Evolutionary conservation across 2,113 vertebrate species (phyloP).

Genomic region (Halichoeres trimaculatus): DNA sequence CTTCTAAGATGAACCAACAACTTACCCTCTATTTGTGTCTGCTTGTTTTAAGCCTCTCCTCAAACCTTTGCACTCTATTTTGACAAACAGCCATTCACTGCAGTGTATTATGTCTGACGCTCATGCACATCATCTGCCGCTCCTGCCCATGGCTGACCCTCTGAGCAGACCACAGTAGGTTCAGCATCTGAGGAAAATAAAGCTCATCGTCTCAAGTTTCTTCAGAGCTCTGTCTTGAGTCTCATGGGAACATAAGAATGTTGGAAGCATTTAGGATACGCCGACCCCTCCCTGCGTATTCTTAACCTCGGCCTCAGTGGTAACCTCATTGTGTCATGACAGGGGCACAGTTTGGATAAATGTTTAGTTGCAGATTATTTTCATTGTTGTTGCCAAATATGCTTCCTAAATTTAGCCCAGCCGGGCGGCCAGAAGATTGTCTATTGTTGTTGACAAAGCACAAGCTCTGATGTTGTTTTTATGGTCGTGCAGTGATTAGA

Average conservation of each 20-base stretch:
- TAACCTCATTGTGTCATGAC: conserved; percentile 39
- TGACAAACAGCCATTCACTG: too few relatives aligned
- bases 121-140: neutral
- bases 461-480: accelerated
- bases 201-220: conserved; percentile 43
- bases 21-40: too few relatives aligned
- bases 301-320: conserved; percentile 5
- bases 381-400: conserved; percentile 3
- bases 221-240: conserved; percentile 17
- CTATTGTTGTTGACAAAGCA: conserved; percentile 1
- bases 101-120: too few relatives aligned
- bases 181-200: conserved; percentile 41
- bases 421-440: neutral
- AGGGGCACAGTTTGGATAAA: conserved; percentile 17
- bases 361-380: conserved; percentile 34
- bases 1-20: too few relatives aligned
- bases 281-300: conserved; percentile 26
- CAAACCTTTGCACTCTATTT: too few relatives aligned
- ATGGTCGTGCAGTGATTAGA: neutral
- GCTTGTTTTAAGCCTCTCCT: too few relatives aligned
- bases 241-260: conserved; percentile 60
- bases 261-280: conserved; percentile 27
- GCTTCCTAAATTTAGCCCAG: conserved; percentile 14
- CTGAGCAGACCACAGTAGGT: conserved; percentile 9
- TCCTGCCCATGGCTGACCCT: conserved; percentile 23